phyloP scores from a whole-genome alignment of 1,140 invertebrate species.

The Calliopsis andreniformis region DNA sequence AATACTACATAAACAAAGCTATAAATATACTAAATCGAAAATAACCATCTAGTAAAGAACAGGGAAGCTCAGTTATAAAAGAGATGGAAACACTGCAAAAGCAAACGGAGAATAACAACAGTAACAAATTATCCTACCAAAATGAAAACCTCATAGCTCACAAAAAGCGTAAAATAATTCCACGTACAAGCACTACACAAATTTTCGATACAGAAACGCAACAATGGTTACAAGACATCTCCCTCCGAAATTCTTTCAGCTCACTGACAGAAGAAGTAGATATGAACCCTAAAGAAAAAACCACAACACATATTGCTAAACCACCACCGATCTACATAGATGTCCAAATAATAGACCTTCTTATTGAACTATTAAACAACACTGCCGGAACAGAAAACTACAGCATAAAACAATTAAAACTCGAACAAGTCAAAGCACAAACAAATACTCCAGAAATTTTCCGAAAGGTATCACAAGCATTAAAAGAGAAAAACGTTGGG shows the following conservation, averaged over 20 bases:
- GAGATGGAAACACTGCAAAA: too few relatives aligned
- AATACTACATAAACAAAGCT: too few relatives aligned
- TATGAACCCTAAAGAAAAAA: neutral
- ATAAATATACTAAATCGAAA: too few relatives aligned
- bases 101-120: neutral
- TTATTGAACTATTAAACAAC: too few relatives aligned
- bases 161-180: neutral
- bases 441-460: neutral
- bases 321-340: too few relatives aligned
- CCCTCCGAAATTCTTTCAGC: neutral
- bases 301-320: neutral
- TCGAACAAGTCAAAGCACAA: neutral
- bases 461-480: neutral
- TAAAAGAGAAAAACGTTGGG: neutral
- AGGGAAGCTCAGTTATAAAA: too few relatives aligned
- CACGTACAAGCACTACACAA: neutral
- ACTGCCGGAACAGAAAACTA: neutral
- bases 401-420: neutral
- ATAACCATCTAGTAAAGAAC: too few relatives aligned
- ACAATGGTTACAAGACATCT: neutral
- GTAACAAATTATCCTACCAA: neutral
- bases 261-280: neutral
- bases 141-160: neutral
- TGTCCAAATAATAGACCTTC: neutral
- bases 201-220: too few relatives aligned